Evolutionary conservation across 2,113 vertebrate species (phyloP).

Genomic region (Ameiurus melas): DNA sequence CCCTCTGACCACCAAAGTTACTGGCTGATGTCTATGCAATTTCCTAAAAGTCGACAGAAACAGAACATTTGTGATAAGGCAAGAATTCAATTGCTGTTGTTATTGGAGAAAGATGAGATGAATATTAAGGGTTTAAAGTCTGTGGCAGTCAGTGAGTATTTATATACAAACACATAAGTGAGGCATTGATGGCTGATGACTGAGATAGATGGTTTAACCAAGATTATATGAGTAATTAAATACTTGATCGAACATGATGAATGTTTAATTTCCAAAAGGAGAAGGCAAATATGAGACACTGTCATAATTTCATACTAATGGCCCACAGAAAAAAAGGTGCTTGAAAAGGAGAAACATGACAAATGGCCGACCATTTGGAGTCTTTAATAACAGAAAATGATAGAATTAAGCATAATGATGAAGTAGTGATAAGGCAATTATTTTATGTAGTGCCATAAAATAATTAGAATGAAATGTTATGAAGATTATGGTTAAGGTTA

Average conservation of each 20-base stretch:
- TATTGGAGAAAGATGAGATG: neutral
- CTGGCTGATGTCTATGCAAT: slow-evolving; percentile 15
- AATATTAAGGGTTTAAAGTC: neutral
- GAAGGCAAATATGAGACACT: neutral
- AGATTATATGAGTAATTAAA: neutral
- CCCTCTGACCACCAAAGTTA: slow-evolving; percentile 21
- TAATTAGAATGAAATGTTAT: neutral
- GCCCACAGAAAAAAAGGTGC: neutral
- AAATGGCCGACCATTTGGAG: neutral
- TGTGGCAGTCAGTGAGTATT: neutral
- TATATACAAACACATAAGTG: neutral
- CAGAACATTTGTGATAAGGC: neutral
- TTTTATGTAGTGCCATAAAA: neutral
- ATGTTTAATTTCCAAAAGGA: neutral
- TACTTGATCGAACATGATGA: neutral
- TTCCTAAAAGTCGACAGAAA: neutral
- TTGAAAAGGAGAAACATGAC: neutral
- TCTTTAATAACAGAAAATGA: neutral
- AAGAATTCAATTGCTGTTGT: neutral
- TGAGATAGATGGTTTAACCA: neutral
- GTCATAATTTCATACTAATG: neutral
- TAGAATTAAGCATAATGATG: neutral
- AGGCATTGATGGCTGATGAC: neutral
- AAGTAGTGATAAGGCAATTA: neutral
- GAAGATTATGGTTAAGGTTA: neutral